Evolutionary conservation across 2,888 invertebrate genomes (phyloP).

Genomic region (Standfussiana lucernea): DNA sequence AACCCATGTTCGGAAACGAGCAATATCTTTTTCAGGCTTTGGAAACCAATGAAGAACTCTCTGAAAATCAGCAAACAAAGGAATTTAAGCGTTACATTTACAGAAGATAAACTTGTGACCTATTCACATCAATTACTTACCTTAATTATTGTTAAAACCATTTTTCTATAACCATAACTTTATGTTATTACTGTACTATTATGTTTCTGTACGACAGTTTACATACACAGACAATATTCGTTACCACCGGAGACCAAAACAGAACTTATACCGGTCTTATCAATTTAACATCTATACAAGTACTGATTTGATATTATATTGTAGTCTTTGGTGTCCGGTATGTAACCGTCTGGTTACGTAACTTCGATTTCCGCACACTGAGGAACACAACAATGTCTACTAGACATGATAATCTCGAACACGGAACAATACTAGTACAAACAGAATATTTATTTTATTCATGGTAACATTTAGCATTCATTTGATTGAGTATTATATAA

Average conservation of each 20-base stretch:
- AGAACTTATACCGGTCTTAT: not conserved
- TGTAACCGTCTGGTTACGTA: not conserved
- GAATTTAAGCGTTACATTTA: not conserved
- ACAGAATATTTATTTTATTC: too few species aligned
- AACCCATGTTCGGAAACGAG: constrained; percentile 3
- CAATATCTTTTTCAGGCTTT: not conserved
- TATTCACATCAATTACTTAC: not conserved
- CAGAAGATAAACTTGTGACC: not conserved
- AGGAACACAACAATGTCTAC: constrained; percentile 26
- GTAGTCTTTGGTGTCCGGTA: not conserved
- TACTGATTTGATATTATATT: too few species aligned
- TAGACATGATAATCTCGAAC: constrained; percentile 20
- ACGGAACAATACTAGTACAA: too few species aligned
- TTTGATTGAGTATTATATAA: too few species aligned
- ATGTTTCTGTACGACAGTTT: not conserved
- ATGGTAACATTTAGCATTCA: too few species aligned
- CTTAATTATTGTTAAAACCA: not conserved
- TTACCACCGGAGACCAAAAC: not conserved
- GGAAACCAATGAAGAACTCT: not conserved
- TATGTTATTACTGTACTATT: not conserved
- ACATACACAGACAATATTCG: not conserved
- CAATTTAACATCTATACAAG: not conserved
- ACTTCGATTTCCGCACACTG: not conserved
- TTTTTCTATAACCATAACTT: not conserved
- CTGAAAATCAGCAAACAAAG: not conserved